Percentiles rank a stretch among this genome's conserved stretches.
Conservation (phyloP, 2,113 vertebrate species). For the Nothobranchius furzeri region DNA sequence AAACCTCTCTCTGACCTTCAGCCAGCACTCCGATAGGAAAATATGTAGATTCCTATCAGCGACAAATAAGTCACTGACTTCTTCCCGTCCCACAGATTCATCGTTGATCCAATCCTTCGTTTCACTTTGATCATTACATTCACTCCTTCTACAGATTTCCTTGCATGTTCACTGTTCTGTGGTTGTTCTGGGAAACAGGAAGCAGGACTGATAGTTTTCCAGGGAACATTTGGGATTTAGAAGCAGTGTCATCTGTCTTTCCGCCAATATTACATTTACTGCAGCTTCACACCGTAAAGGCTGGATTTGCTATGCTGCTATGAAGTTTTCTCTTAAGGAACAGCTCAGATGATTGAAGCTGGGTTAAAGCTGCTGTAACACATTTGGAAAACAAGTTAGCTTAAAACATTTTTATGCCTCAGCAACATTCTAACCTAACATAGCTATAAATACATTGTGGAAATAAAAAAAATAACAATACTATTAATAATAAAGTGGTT, state of each 20-base stretch:
- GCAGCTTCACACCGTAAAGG: neutral
- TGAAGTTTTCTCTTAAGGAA: neutral
- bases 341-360: too few relatives aligned
- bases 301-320: neutral
- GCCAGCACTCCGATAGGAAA: slow-evolving; percentile 30
- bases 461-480: too few relatives aligned
- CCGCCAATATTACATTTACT: slow-evolving; percentile 25
- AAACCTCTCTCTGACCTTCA: slow-evolving; percentile 43
- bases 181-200: slow-evolving; percentile 36
- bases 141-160: neutral
- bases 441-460: too few relatives aligned
- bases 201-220: slow-evolving; percentile 36
- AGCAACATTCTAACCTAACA: too few relatives aligned
- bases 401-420: too few relatives aligned
- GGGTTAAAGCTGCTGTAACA: too few relatives aligned
- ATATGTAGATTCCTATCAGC: slow-evolving; percentile 17
- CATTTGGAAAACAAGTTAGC: too few relatives aligned
- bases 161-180: neutral
- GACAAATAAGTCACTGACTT: slow-evolving; percentile 37
- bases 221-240: slow-evolving; percentile 40
- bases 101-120: slow-evolving; percentile 7
- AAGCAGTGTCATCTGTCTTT: slow-evolving; percentile 16
- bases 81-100: slow-evolving; percentile 2
- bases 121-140: slow-evolving; percentile 18
- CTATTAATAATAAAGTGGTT: too few relatives aligned